phyloP scores from a whole-genome alignment of 2,888 invertebrate genomes.

The Coenonympha arcania region DNA sequence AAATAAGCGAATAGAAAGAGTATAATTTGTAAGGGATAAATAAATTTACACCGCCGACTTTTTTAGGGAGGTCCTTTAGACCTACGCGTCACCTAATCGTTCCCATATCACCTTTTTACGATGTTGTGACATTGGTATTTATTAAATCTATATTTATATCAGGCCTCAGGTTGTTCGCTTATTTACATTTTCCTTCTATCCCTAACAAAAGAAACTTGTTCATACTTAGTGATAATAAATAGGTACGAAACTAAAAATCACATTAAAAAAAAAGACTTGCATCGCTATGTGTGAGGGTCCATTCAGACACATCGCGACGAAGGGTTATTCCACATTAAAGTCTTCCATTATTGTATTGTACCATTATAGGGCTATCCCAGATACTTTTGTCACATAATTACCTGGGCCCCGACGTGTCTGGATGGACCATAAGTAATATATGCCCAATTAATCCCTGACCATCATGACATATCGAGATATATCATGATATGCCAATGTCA shows the following conservation, averaged over 20 bases:
- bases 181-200: constrained; percentile 53
- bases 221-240: constrained; percentile 39
- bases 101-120: constrained; percentile 42
- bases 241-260: constrained; percentile 33
- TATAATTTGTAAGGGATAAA: too few relatives aligned
- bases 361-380: too few relatives aligned
- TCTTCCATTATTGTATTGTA: too few relatives aligned
- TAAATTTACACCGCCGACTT: too few relatives aligned
- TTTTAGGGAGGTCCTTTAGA: too few relatives aligned
- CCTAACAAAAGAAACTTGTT: constrained; percentile 22
- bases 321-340: too few relatives aligned
- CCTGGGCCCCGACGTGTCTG: too few relatives aligned
- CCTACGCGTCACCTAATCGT: constrained; percentile 23
- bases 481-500: neutral
- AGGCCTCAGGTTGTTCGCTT: constrained; percentile 64
- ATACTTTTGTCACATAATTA: too few relatives aligned
- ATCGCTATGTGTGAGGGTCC: too few relatives aligned
- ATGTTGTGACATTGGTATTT: constrained; percentile 65
- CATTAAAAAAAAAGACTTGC: constrained; percentile 28
- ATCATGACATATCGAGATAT: constrained; percentile 33
- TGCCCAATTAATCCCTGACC: constrained; percentile 44
- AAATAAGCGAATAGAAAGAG: too few relatives aligned
- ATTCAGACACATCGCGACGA: too few relatives aligned
- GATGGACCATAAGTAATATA: constrained; percentile 53
- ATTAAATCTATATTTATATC: constrained; percentile 51